Base-by-base conservation (phyloP, 2,888 invertebrate genomes). In the Hoplodrina ambigua region DNA sequence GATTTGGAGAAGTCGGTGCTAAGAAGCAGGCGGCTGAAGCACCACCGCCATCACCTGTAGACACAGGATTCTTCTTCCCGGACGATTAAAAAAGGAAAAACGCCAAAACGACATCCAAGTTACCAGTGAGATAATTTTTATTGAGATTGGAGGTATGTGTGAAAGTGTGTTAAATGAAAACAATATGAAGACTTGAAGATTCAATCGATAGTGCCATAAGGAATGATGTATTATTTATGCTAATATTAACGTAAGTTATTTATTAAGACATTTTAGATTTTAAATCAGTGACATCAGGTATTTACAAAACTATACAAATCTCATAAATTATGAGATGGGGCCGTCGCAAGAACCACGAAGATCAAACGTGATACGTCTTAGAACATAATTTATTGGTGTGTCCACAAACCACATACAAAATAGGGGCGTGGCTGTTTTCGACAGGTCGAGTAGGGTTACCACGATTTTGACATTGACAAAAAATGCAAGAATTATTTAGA, bases 21-120 rank as follows among this genome's bases (percentile, higher is more conserved):
- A 68, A 41, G 0, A 10, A 0, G 1, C 37, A 69, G 20, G 8
- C 13, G 25, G 20, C 0, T 1, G 3, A 56, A 3, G 4, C 25
- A 10, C n/a, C 37, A 19, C n/a, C 56, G 13, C 50, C 57, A 11
- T 7, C 7, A 7, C 20, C 13, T 25, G 53, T 8, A 30, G 25
- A 70, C 6, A 0, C 57, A 15, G 80, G 82, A 20, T 72, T 85
- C 11, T 53, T 56, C 25, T 91, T 90, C 61, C 91, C 89, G 4
- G 62, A 80, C 4, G 84, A 88, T 33, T 90, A 69, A 72, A 54
- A 6, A 4, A 7, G 4, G 53, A 49, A 19, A 11, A 3, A 49
- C 11, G 37, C 13, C 10, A 46, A 44, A 53, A 56, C 11, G 63
- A n/a, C 37, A 1, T 55, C 41, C 20, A 66, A 64, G 64, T 66